Evolutionary conservation across 2,797 vertebrate genomes (phyloP).

Genomic region (Sebastes itinus): DNA sequence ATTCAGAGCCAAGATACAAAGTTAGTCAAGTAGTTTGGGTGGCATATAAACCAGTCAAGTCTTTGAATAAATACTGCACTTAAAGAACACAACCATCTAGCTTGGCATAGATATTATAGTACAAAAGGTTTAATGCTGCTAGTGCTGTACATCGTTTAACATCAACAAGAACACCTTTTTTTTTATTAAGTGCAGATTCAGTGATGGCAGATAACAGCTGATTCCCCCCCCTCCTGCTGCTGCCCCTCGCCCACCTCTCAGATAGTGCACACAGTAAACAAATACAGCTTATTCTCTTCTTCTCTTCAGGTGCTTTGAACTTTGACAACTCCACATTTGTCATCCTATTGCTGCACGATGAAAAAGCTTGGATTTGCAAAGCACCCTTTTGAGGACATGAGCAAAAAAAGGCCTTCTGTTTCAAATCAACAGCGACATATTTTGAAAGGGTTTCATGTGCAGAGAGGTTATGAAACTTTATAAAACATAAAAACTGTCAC

Average conservation of each 20-base stretch:
- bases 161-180: slow-evolving; percentile 30
- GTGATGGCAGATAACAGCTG: slow-evolving; percentile 9
- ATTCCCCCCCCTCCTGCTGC: neutral
- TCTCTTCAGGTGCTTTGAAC: slow-evolving; percentile 32
- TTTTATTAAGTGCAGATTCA: slow-evolving; percentile 39
- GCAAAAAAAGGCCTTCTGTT: neutral
- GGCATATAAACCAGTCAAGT: slow-evolving; percentile 38
- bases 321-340: slow-evolving; percentile 16
- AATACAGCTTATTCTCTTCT: slow-evolving; percentile 10
- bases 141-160: slow-evolving; percentile 43
- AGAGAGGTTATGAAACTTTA: neutral
- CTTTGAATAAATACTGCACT: slow-evolving; percentile 49
- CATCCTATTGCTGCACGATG: slow-evolving; percentile 40
- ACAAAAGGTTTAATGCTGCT: slow-evolving; percentile 44
- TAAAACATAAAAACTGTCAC: neutral
- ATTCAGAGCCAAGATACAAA: slow-evolving; percentile 58
- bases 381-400: neutral
- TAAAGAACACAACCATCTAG: slow-evolving; percentile 37
- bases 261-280: slow-evolving; percentile 43
- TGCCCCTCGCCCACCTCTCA: slow-evolving; percentile 9
- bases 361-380: slow-evolving; percentile 26
- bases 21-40: slow-evolving; percentile 33
- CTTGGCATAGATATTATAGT: slow-evolving; percentile 39
- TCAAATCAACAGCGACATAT: neutral
- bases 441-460: slow-evolving; percentile 4